Conservation (phyloP, 2,113 vertebrate species). For the Podarcis raffonei region DNA sequence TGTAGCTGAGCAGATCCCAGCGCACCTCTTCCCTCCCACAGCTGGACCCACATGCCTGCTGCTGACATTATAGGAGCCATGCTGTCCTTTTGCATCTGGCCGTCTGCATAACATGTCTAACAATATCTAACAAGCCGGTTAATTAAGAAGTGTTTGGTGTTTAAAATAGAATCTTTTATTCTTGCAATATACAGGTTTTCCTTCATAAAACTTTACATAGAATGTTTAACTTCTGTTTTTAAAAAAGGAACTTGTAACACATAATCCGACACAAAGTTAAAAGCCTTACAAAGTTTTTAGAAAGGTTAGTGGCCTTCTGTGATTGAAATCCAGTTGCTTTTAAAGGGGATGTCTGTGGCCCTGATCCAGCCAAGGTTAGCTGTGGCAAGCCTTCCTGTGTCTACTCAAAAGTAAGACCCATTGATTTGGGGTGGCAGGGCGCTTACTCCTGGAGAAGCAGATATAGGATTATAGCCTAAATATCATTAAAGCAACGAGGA, state of each 20-base stretch:
- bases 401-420: not conserved
- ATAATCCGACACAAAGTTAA: constrained; percentile 10
- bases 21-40: not conserved
- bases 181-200: constrained; percentile 44
- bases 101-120: not conserved
- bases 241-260: constrained; percentile 15
- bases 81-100: too few species aligned
- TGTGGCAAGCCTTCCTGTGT: not conserved
- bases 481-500: not conserved
- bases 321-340: not conserved
- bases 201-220: constrained; percentile 47
- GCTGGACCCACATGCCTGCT: not conserved
- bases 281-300: not conserved
- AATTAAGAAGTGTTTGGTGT: not conserved
- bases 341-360: not conserved
- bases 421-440: not conserved
- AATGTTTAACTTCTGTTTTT: constrained; percentile 42
- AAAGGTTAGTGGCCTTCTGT: not conserved
- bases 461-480: not conserved
- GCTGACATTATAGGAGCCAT: too few species aligned
- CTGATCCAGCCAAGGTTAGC: not conserved
- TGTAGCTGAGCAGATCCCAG: not conserved
- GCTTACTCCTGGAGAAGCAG: not conserved
- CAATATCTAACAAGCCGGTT: not conserved
- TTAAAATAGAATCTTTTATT: constrained; percentile 70